Evolutionary conservation across 2,113 vertebrate genomes (phyloP).

Genomic region (Melanocharis versteri): DNA sequence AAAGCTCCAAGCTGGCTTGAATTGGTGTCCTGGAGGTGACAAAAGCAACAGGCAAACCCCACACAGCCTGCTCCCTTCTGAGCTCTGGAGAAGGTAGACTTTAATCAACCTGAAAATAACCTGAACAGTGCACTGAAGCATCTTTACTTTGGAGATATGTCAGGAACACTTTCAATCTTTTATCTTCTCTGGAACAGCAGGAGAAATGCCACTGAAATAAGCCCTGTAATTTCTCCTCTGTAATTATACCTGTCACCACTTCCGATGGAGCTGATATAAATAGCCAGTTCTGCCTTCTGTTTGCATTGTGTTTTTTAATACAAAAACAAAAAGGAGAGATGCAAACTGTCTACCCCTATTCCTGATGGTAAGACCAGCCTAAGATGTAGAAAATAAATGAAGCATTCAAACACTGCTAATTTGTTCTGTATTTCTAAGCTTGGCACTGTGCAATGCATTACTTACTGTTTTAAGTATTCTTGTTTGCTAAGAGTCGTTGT

Average conservation of each 20-base stretch:
- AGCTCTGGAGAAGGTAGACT: conserved; percentile 22
- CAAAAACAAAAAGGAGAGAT: conserved; percentile 35
- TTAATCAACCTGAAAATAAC: conserved; percentile 72
- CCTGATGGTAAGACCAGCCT: neutral
- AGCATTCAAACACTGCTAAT: neutral
- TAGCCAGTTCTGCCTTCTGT: conserved; percentile 69
- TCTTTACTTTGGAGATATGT: conserved; percentile 62
- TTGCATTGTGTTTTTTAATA: conserved; percentile 36
- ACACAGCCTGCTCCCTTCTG: neutral
- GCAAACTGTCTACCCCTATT: neutral
- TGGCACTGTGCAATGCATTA: neutral
- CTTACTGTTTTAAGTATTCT: neutral
- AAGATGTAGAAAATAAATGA: neutral
- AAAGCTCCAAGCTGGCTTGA: neutral
- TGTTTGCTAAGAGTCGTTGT: neutral
- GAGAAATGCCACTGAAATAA: conserved; percentile 73
- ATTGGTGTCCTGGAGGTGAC: neutral
- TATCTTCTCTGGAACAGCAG: conserved; percentile 73
- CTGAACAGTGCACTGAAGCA: conserved; percentile 32
- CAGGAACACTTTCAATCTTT: conserved; percentile 77
- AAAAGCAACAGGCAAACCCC: neutral
- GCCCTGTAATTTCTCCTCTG: conserved; percentile 77
- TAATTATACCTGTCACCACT: conserved; percentile 81
- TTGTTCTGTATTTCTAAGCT: neutral
- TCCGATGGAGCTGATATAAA: conserved; percentile 77